Percentiles rank a stretch among this genome's conserved stretches.
Evolutionary conservation across 2,113 vertebrate species (phyloP).

Genomic region (Rhinogobius similis): DNA sequence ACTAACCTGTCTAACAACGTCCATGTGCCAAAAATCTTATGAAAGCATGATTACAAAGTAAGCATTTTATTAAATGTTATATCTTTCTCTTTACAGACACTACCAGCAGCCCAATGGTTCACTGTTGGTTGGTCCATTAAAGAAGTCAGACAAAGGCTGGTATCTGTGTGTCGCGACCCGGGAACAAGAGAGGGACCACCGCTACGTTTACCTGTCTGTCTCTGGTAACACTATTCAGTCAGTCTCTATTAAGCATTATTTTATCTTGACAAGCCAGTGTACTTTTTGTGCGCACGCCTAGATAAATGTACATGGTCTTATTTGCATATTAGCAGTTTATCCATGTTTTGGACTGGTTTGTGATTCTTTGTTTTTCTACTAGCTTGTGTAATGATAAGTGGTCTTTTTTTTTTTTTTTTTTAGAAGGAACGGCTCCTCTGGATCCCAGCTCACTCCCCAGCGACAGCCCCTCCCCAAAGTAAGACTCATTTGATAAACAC

Average conservation of each 20-base stretch:
- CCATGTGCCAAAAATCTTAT: too few relatives aligned
- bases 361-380: neutral
- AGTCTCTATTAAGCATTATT: neutral
- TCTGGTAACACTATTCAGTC: conserved; percentile 73
- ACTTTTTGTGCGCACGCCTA: too few relatives aligned
- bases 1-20: too few relatives aligned
- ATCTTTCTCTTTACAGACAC: conserved; percentile 74
- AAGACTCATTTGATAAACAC: neutral
- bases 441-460: conserved; percentile 35
- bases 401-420: conserved; percentile 4
- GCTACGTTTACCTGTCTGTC: conserved; percentile 83
- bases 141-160: conserved; percentile 79
- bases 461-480: conserved; percentile 53
- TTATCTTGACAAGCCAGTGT: too few relatives aligned
- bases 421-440: conserved; percentile 39
- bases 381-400: neutral
- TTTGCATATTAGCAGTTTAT: too few relatives aligned
- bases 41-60: too few relatives aligned
- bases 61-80: too few relatives aligned
- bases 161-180: conserved; percentile 82
- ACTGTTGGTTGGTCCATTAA: conserved; percentile 81
- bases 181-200: conserved; percentile 69
- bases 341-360: too few relatives aligned
- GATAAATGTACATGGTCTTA: too few relatives aligned
- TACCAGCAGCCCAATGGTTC: conserved; percentile 84